Conservation (phyloP, 2,888 invertebrate genomes). For the Entomobrya multifasciata region DNA sequence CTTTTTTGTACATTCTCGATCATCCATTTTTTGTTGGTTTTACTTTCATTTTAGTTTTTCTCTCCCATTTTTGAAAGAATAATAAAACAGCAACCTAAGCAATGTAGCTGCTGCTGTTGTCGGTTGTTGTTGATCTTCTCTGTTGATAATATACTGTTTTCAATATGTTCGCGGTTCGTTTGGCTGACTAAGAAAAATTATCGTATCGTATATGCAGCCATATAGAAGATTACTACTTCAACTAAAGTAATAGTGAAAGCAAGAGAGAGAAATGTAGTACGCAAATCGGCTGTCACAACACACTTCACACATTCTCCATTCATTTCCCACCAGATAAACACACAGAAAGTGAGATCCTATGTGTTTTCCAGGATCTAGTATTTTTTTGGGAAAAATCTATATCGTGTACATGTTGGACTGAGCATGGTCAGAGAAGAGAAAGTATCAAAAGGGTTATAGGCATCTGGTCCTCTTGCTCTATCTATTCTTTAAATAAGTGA, state of each 20-base stretch:
- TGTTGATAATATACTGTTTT: conserved; percentile 25
- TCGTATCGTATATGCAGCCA: neutral
- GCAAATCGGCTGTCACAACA: conserved; percentile 68
- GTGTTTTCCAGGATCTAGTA: neutral
- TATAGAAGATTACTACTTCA: neutral
- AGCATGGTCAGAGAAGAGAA: neutral
- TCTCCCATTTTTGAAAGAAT: neutral
- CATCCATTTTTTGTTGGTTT: neutral
- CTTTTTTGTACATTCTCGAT: neutral
- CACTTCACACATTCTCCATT: conserved; percentile 62
- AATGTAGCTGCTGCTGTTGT: conserved; percentile 2
- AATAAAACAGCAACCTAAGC: neutral
- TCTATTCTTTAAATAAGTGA: conserved; percentile 50
- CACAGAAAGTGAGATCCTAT: too few species aligned
- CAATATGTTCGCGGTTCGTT: conserved; percentile 45
- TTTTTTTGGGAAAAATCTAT: too few species aligned
- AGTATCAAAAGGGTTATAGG: neutral
- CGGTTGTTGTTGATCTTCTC: conserved; percentile 34
- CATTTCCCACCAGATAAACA: conserved; percentile 29
- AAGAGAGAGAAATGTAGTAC: conserved; percentile 21
- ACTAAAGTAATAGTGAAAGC: conserved; percentile 13
- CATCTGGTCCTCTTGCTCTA: neutral
- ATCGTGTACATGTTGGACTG: too few species aligned
- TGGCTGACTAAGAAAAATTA: conserved; percentile 65
- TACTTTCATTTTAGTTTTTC: conserved; percentile 3